phyloP scores from a whole-genome alignment of 2,888 invertebrate species.

The Phyto melanocephala region DNA sequence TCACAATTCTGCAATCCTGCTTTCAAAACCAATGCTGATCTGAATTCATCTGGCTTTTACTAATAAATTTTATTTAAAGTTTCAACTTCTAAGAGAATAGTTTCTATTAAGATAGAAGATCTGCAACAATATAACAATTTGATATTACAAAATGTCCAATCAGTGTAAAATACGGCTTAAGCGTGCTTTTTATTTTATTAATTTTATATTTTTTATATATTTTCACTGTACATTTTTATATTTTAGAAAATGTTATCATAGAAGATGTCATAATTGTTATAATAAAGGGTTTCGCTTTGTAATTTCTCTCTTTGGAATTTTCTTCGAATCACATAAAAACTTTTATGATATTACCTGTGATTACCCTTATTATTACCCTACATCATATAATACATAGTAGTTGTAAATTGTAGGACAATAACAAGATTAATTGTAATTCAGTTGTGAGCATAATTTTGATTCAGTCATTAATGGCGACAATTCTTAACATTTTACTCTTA shows the following conservation, averaged over 20 bases:
- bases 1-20: conserved; percentile 8
- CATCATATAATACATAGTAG: too few species aligned
- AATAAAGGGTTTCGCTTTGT: background rate
- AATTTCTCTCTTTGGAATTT: too few species aligned
- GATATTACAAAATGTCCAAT: background rate
- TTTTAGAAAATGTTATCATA: background rate
- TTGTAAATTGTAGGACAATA: too few species aligned
- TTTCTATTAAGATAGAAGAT: background rate
- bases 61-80: conserved; percentile 9
- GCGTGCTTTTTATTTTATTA: conserved; percentile 24
- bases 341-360: background rate
- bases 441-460: too few species aligned
- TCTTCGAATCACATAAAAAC: too few species aligned
- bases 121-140: background rate
- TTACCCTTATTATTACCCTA: background rate
- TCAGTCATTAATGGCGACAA: too few species aligned
- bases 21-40: conserved; percentile 12
- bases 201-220: conserved; percentile 9
- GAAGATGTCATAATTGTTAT: background rate
- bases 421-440: too few species aligned
- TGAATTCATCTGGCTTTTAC: background rate
- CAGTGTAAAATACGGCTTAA: conserved; percentile 48
- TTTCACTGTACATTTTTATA: conserved; percentile 22
- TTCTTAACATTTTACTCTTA: too few species aligned
- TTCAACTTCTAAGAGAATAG: background rate